These are phyloP conservation scores for Baryphthengus martii DNA, from an alignment of 2,113 vertebrate genomes.

Conservation along the genomic window DNA sequence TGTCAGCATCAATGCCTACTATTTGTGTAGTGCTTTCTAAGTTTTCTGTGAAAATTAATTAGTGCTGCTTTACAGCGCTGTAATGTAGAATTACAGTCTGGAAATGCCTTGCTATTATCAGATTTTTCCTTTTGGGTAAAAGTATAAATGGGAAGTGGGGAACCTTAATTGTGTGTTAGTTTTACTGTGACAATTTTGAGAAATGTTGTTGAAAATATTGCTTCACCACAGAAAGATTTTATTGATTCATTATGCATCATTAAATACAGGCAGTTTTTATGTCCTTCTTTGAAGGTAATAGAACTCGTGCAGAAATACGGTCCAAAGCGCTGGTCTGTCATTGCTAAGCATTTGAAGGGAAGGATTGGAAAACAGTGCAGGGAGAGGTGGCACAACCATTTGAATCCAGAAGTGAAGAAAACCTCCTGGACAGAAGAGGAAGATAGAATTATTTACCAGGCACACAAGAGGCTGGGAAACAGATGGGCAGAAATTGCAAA, in stretches of 20 bases:
- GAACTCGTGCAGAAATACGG: conserved; percentile 99
- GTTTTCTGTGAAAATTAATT: neutral
- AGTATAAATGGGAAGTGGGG: conserved; percentile 1
- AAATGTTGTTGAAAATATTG: conserved; percentile 43
- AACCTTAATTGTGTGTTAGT: neutral
- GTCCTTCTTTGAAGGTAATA: conserved; percentile 88
- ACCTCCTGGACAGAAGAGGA: conserved; percentile 99
- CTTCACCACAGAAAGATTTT: conserved; percentile 23
- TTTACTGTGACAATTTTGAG: conserved; percentile 27
- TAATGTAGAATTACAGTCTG: neutral
- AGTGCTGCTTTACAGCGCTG: neutral
- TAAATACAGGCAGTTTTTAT: conserved; percentile 74
- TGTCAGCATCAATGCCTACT: neutral
- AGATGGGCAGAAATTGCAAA: conserved; percentile 99
- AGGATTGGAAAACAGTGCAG: conserved; percentile 98
- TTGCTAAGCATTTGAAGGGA: conserved; percentile 98
- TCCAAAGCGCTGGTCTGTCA: conserved; percentile 98
- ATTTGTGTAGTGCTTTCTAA: neutral
- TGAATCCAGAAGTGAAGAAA: conserved; percentile 99
- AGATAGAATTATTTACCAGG: conserved; percentile 98
- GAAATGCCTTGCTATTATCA: neutral
- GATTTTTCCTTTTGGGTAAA: conserved; percentile 5
- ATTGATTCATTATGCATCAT: conserved; percentile 56
- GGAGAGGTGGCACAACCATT: conserved; percentile 99
- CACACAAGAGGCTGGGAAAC: conserved; percentile 98